Evolutionary conservation across 1,140 invertebrate genomes (phyloP), one percentile per base, ranked within the genome.

Genomic region (Neodiprion fabricii): DNA sequence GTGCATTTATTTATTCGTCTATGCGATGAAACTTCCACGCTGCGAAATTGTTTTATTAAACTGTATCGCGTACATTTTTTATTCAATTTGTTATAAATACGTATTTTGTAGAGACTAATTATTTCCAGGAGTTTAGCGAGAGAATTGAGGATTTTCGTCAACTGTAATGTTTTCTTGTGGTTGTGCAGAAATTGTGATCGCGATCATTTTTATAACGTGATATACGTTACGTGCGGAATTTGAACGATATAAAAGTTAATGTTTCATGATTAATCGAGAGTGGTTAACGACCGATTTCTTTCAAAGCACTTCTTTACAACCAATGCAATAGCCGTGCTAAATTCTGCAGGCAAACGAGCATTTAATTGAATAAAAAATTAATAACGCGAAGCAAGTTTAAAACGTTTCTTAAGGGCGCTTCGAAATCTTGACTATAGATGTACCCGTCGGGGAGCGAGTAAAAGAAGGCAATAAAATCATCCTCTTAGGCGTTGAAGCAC

Each of bases 361-460:
- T 61, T 61, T 61, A 61, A 61, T 61, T 61, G 53, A 17, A 61
- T 61, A 61, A 61, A 61, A 61, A 61, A 61, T 61, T 61, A 61
- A 61, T 61, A 61, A 12, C 53, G 53, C 53, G 11, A 17, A 61
- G 53, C 53, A 61, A 17, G 53, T 9, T 14, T 61, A 12, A 9
- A 61, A 61, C 53, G 11, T 61, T 61, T 61, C 53, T 61, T 17
- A 14, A 61, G 11, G 11, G 8, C 9, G 53, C 11, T 17, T 61
- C 5, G 0, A 61, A 61, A 61, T 61, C n/a, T n/a, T 12, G 53
- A 61, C 1, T 61, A 61, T 61, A 61, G 53, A n/a, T 61, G 8
- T 61, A 61, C 5, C 11, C 11, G 53, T 17, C n/a, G n/a, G 11
- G n/a, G 53, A 61, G 11, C 53, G 53, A 61, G n/a, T 61, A 61